phyloP scores from a whole-genome alignment of 1,140 invertebrate species.

The Proales similis region DNA sequence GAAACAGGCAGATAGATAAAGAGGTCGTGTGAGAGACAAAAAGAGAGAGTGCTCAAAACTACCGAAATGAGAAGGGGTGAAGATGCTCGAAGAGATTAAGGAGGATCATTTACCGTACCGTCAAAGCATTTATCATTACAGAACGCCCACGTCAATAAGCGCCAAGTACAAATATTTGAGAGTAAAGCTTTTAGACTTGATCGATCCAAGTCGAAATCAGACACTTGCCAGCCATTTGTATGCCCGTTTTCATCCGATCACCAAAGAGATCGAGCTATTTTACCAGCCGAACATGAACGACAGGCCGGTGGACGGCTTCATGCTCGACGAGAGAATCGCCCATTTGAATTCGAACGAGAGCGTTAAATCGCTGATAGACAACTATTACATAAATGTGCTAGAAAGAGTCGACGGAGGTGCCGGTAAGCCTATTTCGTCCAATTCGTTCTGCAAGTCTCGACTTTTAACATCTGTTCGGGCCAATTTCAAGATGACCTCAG shows the following conservation, averaged over 20 bases:
- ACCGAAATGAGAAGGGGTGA: no score
- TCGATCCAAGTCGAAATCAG: constrained; percentile 7
- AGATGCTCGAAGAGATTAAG: no score
- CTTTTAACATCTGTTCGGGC: constrained; percentile 10
- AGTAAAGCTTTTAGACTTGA: no score
- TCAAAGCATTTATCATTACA: no score
- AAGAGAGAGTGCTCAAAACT: no score
- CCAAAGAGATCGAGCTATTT: constrained; percentile 17
- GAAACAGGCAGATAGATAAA: no score
- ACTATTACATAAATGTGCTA: not conserved
- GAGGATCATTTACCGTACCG: no score
- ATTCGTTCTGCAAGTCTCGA: not conserved
- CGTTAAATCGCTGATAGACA: constrained; percentile 1
- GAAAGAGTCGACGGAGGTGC: not conserved
- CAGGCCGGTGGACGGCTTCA: not conserved
- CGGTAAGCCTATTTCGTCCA: not conserved
- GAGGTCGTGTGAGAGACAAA: no score
- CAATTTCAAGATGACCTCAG: constrained; percentile 1
- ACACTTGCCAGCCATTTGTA: constrained; percentile 9
- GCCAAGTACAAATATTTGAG: no score
- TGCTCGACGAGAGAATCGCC: not conserved
- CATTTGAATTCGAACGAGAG: not conserved
- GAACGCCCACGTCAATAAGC: no score
- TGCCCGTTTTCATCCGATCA: constrained; percentile 4
- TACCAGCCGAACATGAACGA: not conserved